Evolutionary conservation across 2,888 invertebrate species (phyloP).

Genomic region (Erebia palarica): DNA sequence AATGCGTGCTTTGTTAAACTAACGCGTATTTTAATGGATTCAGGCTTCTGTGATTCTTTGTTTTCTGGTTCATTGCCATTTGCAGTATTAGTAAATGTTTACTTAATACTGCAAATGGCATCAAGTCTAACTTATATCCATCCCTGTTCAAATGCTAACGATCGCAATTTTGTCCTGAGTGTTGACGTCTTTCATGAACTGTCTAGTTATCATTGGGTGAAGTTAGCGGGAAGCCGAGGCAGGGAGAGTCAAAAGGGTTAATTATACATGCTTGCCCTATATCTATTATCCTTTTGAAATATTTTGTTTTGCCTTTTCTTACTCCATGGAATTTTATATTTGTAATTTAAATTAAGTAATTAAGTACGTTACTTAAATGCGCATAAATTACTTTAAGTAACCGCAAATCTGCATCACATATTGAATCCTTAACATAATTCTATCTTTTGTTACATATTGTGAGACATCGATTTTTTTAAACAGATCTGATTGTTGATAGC

Average conservation of each 20-base stretch:
- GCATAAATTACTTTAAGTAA: conserved; percentile 6
- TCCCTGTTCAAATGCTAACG: background rate
- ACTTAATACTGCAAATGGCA: no score
- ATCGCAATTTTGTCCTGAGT: no score
- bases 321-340: background rate
- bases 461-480: background rate
- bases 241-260: no score
- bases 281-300: background rate
- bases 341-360: conserved; percentile 1
- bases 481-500: background rate
- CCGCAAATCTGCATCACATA: conserved; percentile 5
- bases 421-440: background rate
- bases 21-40: conserved; percentile 1
- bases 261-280: no score
- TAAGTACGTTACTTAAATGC: background rate
- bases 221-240: no score
- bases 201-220: no score
- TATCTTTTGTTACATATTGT: background rate
- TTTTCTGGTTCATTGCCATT: background rate
- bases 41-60: background rate
- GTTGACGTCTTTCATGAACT: no score
- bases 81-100: background rate
- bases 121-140: background rate
- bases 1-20: conserved; percentile 13
- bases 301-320: background rate